Evolutionary conservation across 2,888 invertebrate genomes (phyloP).

Genomic region (Uropetala carovei): DNA sequence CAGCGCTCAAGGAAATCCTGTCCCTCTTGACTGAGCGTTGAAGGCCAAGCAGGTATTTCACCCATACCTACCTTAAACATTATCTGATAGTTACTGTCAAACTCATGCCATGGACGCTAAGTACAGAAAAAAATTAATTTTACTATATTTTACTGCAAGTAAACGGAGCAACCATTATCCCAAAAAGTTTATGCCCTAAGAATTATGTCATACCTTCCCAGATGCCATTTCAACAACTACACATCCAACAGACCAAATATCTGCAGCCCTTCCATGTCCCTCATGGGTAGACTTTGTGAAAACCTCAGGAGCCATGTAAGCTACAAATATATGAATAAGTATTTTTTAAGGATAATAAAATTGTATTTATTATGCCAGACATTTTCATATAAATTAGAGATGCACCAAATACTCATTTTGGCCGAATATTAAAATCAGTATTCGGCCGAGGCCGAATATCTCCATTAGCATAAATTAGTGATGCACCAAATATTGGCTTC

Average conservation of each 20-base stretch:
- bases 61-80: constrained; percentile 98
- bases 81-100: constrained; percentile 95
- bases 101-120: constrained; percentile 94
- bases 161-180: neutral
- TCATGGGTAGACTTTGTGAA: constrained; percentile 86
- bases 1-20: constrained; percentile 87
- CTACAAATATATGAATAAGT: constrained; percentile 75
- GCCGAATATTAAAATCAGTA: too few relatives aligned
- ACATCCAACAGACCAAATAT: constrained; percentile 97
- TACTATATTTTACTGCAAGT: neutral
- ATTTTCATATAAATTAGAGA: too few relatives aligned
- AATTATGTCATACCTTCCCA: constrained; percentile 83
- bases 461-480: too few relatives aligned
- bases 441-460: too few relatives aligned
- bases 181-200: neutral
- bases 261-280: constrained; percentile 95
- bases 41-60: constrained; percentile 86
- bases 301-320: constrained; percentile 98
- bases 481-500: too few relatives aligned
- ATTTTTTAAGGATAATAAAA: too few relatives aligned
- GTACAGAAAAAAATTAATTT: constrained; percentile 69
- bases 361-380: too few relatives aligned
- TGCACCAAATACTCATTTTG: too few relatives aligned
- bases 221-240: constrained; percentile 97
- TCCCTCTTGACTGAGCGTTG: constrained; percentile 87